phyloP scores from a whole-genome alignment of 2,113 vertebrate genomes.

The Hypanus sabinus region DNA sequence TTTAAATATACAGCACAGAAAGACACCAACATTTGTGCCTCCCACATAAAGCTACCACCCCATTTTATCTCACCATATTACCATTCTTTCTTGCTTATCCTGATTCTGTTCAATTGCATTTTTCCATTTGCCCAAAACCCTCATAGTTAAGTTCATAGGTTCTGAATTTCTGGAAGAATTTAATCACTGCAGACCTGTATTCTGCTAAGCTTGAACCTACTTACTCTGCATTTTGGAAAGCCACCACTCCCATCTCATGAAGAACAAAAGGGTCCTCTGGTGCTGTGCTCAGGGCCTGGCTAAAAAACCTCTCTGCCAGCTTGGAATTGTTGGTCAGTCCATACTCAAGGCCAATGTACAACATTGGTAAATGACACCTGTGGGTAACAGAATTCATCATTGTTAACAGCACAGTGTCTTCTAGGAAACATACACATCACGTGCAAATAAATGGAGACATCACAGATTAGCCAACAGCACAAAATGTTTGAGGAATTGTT shows the following conservation, averaged over 20 bases:
- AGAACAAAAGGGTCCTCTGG: conserved; percentile 97
- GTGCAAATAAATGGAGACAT: neutral
- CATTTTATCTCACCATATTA: too few species aligned
- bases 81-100: too few species aligned
- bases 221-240: conserved; percentile 98
- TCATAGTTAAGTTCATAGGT: neutral
- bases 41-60: too few species aligned
- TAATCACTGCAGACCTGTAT: neutral
- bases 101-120: too few species aligned
- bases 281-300: conserved; percentile 92
- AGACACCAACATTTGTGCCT: too few species aligned
- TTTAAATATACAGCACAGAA: too few species aligned
- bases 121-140: too few species aligned
- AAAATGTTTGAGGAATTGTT: too few species aligned
- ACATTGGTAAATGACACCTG: conserved; percentile 94
- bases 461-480: neutral
- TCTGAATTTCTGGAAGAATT: neutral
- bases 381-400: conserved; percentile 28
- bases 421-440: neutral
- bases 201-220: conserved; percentile 44
- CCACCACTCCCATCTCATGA: conserved; percentile 94
- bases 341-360: conserved; percentile 95
- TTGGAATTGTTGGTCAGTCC: conserved; percentile 98
- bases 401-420: neutral
- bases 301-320: conserved; percentile 93